A percentile compares a stretch with the other conserved stretches of the same genome.
phyloP scores from a whole-genome alignment of 1,140 invertebrate species.

The Plodia interpunctella region DNA sequence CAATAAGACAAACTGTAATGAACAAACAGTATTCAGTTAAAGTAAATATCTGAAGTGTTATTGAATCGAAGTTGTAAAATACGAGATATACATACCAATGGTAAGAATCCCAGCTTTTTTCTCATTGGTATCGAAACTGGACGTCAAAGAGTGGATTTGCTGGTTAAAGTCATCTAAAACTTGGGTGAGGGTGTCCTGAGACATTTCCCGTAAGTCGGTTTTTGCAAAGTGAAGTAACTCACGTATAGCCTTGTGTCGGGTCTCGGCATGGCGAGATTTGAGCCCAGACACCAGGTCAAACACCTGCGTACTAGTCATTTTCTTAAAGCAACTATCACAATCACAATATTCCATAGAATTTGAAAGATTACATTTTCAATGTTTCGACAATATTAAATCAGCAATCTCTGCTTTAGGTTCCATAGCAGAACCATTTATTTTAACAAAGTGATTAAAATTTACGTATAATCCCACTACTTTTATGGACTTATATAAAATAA shows the following conservation, averaged over 20 bases:
- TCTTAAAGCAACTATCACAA: constrained; percentile 9
- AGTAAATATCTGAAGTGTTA: no score
- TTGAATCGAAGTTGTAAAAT: background rate
- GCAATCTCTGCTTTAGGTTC: background rate
- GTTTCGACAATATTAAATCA: background rate
- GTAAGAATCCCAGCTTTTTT: constrained; percentile 96
- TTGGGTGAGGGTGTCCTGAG: constrained; percentile 88
- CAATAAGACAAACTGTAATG: constrained; percentile 90
- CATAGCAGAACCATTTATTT: background rate
- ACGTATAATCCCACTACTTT: background rate
- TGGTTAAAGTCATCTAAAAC: constrained; percentile 97
- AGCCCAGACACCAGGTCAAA: constrained; percentile 90
- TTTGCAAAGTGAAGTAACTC: constrained; percentile 94
- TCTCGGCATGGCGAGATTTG: constrained; percentile 92
- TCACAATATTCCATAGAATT: background rate
- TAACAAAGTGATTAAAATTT: no score
- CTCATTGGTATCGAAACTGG: constrained; percentile 93
- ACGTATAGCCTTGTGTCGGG: constrained; percentile 87
- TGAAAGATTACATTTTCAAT: background rate
- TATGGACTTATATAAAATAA: background rate
- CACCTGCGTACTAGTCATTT: constrained; percentile 75
- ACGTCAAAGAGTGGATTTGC: constrained; percentile 96
- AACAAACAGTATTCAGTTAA: constrained; percentile 18
- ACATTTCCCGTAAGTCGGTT: constrained; percentile 94
- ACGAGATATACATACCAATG: constrained; percentile 82